Evolutionary conservation across 2,797 vertebrate species (phyloP).

Genomic region (Leucoraja ocellata): DNA sequence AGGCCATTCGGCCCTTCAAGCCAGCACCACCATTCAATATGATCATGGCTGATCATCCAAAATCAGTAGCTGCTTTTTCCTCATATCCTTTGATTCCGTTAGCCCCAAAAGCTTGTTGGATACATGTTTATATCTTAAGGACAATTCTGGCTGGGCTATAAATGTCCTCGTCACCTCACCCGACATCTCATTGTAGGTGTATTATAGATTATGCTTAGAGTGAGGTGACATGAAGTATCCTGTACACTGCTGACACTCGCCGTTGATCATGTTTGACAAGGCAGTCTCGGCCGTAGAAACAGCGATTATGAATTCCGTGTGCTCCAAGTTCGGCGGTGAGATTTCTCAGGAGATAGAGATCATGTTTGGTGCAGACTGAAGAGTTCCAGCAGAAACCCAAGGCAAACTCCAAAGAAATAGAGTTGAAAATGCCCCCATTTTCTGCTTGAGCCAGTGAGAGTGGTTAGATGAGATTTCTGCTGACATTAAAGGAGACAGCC

Average conservation of each 20-base stretch:
- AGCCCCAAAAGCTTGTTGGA: too few species aligned
- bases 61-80: too few species aligned
- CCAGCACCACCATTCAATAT: too few species aligned
- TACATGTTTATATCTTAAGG: too few species aligned
- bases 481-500: neutral
- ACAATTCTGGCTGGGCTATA: too few species aligned
- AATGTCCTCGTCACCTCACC: too few species aligned
- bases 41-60: too few species aligned
- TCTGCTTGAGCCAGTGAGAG: neutral
- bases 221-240: neutral
- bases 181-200: too few species aligned
- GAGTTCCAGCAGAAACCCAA: neutral
- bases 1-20: too few species aligned
- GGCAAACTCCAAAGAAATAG: neutral
- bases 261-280: neutral
- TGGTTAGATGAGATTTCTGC: neutral
- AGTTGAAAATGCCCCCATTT: slow-evolving; percentile 10
- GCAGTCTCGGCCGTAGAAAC: neutral
- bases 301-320: neutral
- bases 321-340: neutral
- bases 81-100: too few species aligned
- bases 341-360: neutral
- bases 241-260: neutral
- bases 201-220: neutral
- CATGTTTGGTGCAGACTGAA: neutral